Evolutionary conservation across 2,888 invertebrate species (phyloP), one percentile per base, ranked within the genome.

Genomic region (Lepidonotus clava): DNA sequence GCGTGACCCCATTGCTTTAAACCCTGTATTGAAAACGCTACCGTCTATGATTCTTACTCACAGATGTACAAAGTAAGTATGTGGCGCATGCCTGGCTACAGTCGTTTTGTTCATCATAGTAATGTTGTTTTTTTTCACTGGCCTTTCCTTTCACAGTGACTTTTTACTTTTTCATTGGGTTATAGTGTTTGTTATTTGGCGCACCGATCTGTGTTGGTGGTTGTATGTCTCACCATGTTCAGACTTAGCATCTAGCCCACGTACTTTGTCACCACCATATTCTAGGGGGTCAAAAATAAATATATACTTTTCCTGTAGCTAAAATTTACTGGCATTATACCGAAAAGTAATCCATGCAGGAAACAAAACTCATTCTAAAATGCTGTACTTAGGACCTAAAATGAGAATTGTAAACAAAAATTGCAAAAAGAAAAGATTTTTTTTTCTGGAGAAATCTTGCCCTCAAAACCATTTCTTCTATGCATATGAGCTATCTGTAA

Each of bases 41-140:
- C 71, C n/a, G 38, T 71, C 71, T 71, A 38, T 71, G n/a, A 71
- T 71, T 80, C 80, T 80, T 24, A 80, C 80, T 80, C 28, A 51
- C 80, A 80, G 80, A 80, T 51, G 80, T 80, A 28, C 80, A 80
- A 32, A 80, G 80, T 80, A 80, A 80, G 80, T 80, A 80, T 28
- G 46, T 80, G 24, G 24, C 24, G 41, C 80, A 41, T 80, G 80
- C n/a, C n/a, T 34, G 71, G 71, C 36, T 38, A 71, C 71, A 21
- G 24, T 61, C 61, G 24, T 28, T 28, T 61, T 28, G 28, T 61
- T 61, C 61, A 61, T 61, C 5, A 28, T 28, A 28, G n/a, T n/a
- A n/a, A n/a, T 53, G n/a, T 53, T 18, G n/a, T 53, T 61, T 28
- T 53, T 53, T 53, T n/a, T 61, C 61, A 61, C 61, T 61, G 61